Base-by-base conservation (phyloP, 2,113 vertebrate genomes). In the Amia ocellicauda region DNA sequence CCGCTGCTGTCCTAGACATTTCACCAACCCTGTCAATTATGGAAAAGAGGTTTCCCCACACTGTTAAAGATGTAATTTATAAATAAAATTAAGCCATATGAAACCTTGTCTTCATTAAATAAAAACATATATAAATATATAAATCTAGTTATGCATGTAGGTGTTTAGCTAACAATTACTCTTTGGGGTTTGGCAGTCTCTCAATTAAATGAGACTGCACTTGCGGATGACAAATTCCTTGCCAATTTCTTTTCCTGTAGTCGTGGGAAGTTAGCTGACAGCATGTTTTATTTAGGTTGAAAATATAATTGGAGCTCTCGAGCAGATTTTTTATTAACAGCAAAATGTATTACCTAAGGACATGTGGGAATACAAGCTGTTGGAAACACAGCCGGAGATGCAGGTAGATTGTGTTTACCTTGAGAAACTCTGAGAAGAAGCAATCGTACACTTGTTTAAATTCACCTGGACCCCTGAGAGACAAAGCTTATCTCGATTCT, bases 391-490 rank as follows among this genome's bases (percentile, higher is more conserved):
- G 61, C 56, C 54, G 42, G 60, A 53, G 51, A 73, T 63, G 24
- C 68, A 62, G 60, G 54, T 61, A 68, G 54, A 73, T 68, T 72
- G 58, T 74, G 69, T 76, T 79, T 74, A 72, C 58, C 60, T 42
- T 50, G 51, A 62, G 63, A 40, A 27, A 54, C 29, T 19, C 55
- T n/a, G 31, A 58, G 16, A 50, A 55, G 50, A 64, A 40, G 66
- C 72, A 66, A 69, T 71, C 62, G 55, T 53, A 76, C 67, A 67
- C 66, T 69, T 71, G 57, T 68, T 71, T 75, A 75, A 73, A 79
- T 73, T 61, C 55, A 51, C 63, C 60, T 28, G 55, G 59, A 60
- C 66, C 40, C 66, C n/a, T 55, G 68, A 60, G 64, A 74, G 56
- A 54, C 4, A 53, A 19, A 10, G 50, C 27, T 42, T 28, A 42